Evolutionary conservation across 2,797 vertebrate species (phyloP).

Genomic region (Lithobates pipiens): DNA sequence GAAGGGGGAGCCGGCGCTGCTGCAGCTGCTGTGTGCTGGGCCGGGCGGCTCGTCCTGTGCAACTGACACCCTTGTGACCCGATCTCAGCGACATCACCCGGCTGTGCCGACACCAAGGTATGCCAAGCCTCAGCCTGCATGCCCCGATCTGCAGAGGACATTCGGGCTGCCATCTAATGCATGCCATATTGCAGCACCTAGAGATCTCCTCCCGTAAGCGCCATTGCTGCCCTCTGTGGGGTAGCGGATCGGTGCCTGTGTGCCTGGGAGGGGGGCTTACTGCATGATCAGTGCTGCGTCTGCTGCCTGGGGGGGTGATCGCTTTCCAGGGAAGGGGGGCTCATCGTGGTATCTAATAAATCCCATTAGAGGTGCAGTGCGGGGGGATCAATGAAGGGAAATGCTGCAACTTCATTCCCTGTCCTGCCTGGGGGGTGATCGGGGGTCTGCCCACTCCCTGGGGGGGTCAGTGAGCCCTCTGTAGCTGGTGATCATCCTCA

Average conservation of each 20-base stretch:
- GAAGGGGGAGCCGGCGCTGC: slow-evolving; percentile 29
- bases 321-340: slow-evolving; percentile 21
- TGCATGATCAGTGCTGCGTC: slow-evolving; percentile 3
- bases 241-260: not conserved
- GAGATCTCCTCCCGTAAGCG: not conserved
- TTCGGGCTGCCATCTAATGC: not conserved
- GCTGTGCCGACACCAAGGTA: slow-evolving; percentile 12
- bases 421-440: not conserved
- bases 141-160: not conserved
- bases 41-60: slow-evolving; percentile 36
- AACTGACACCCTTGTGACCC: slow-evolving; percentile 31
- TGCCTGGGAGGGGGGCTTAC: not conserved
- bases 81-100: not conserved
- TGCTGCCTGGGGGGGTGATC: slow-evolving; percentile 4
- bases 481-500: slow-evolving; percentile 49
- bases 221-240: not conserved
- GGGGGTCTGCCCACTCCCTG: not conserved
- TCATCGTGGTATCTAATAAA: slow-evolving; percentile 34
- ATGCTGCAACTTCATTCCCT: not conserved
- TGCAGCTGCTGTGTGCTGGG: slow-evolving; percentile 39
- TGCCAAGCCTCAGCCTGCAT: not conserved
- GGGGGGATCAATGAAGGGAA: not conserved
- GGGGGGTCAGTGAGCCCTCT: slow-evolving; percentile 26
- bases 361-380: not conserved
- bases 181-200: not conserved